phyloP scores from a whole-genome alignment of 1,140 invertebrate species.

The Cheumatopsyche charites region DNA sequence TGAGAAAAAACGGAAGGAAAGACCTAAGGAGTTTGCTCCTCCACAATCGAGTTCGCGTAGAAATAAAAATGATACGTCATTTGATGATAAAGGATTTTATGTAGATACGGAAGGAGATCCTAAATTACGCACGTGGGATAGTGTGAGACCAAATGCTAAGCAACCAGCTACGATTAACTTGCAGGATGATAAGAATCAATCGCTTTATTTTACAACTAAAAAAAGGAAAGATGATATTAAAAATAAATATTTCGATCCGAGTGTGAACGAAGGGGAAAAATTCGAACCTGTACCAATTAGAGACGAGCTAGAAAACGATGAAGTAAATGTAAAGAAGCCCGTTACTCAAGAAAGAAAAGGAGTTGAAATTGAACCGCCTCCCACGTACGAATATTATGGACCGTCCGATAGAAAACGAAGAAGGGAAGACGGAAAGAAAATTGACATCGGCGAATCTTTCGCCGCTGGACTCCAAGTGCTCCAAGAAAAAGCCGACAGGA shows the following conservation, averaged over 20 bases:
- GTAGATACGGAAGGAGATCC: constrained; percentile 41
- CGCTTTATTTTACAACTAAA: constrained; percentile 52
- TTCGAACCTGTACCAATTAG: constrained; percentile 56
- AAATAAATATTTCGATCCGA: constrained; percentile 42
- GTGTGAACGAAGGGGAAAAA: constrained; percentile 41
- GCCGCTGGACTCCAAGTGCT: constrained; percentile 72
- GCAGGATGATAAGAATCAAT: constrained; percentile 34
- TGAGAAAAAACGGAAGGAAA: constrained; percentile 71
- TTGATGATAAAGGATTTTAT: constrained; percentile 53
- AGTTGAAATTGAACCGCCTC: constrained; percentile 68
- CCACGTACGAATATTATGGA: constrained; percentile 68
- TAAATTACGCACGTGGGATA: constrained; percentile 42
- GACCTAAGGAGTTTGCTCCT: constrained; percentile 75
- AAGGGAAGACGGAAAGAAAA: constrained; percentile 52
- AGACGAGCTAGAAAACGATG: constrained; percentile 54
- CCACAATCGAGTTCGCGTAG: constrained; percentile 52
- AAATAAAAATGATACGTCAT: constrained; percentile 49
- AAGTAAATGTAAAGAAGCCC: constrained; percentile 46
- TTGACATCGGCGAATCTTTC: constrained; percentile 67
- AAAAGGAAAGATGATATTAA: constrained; percentile 43
- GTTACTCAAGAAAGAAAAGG: constrained; percentile 51
- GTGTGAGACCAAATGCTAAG: constrained; percentile 52
- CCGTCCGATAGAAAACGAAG: constrained; percentile 56
- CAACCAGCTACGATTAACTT: constrained; percentile 6
- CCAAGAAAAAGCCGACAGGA: constrained; percentile 65